Base-by-base conservation (phyloP, 1,140 invertebrate species). In the Zaprionus ghesquierei region DNA sequence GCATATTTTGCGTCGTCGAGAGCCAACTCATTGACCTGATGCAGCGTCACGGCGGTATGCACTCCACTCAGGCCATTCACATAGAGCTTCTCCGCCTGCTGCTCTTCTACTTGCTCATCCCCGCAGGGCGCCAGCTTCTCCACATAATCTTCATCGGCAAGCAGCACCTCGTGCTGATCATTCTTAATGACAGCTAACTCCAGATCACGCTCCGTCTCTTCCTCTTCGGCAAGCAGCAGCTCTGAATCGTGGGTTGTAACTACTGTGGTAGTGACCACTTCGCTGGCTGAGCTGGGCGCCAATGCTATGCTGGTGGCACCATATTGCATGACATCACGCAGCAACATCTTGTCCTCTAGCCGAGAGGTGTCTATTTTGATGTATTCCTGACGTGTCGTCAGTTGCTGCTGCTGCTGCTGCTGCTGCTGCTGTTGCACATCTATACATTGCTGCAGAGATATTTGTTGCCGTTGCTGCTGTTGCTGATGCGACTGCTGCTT, bases 241-340 rank as follows among this genome's bases (percentile, higher is more conserved):
- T 79, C 81, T 4, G 86, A 62, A 1, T 90, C 81, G 25, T 89
- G 85, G 1, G 51, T 60, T 18, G 82, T 54, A 8, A 81, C 77
- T 38, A 82, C 79, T n/a, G 69, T 69, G 1, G 78, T 56, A 15
- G 51, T 69, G 41, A 75, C 59, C 58, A 73, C 60, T 59, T 74
- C 66, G 69, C 15, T 81, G 69, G 29, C 79, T 10, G 20, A 72
- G 50, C 41, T 79, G 18, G 75, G 41, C 23, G 81, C 66, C 73
- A 76, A 87, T 18, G 72, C 53, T 35, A 87, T 77, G 66, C 79
- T 89, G 22, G 76, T 79, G 38, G 82, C 54, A 0, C 84, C 90
- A 70, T 91, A 91, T n/a, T 91, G 90, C 76, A 91, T 87, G 13
- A 91, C 90, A 62, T 91, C 90, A 3, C 90, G 82, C 35, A 91